Evolutionary conservation across 2,797 vertebrate genomes (phyloP).

Genomic region (Luscinia luscinia): DNA sequence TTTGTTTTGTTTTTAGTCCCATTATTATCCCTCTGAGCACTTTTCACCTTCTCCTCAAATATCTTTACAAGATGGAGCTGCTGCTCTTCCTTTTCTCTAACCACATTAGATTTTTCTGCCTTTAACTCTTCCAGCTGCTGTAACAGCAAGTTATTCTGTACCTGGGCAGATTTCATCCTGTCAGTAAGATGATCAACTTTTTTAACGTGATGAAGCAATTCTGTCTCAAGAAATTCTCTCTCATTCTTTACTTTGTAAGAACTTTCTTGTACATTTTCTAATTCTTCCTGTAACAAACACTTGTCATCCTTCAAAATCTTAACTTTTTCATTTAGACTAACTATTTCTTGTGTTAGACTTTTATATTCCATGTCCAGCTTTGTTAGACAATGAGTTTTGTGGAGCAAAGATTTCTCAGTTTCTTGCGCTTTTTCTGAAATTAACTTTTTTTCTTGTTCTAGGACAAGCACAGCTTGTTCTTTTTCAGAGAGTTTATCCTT

Average conservation of each 20-base stretch:
- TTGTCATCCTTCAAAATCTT: slow-evolving; percentile 89
- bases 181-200: slow-evolving; percentile 83
- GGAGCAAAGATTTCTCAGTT: slow-evolving; percentile 69
- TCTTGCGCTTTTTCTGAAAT: slow-evolving; percentile 71
- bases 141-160: slow-evolving; percentile 78
- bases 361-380: slow-evolving; percentile 75
- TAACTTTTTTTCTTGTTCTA: slow-evolving; percentile 75
- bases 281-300: slow-evolving; percentile 87
- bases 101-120: slow-evolving; percentile 70
- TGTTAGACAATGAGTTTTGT: slow-evolving; percentile 69
- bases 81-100: slow-evolving; percentile 84
- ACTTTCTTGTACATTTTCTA: slow-evolving; percentile 85
- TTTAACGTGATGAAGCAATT: slow-evolving; percentile 84
- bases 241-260: slow-evolving; percentile 88
- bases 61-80: slow-evolving; percentile 83
- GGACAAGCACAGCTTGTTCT: slow-evolving; percentile 67
- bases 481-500: slow-evolving; percentile 79
- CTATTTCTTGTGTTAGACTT: slow-evolving; percentile 75
- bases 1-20: slow-evolving; percentile 84
- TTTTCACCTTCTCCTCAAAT: slow-evolving; percentile 87
- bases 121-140: slow-evolving; percentile 79
- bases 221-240: slow-evolving; percentile 86
- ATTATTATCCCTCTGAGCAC: slow-evolving; percentile 80
- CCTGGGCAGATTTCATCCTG: slow-evolving; percentile 73
- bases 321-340: slow-evolving; percentile 85